Conservation (phyloP, 2,113 vertebrate species). For the Tapirus terrestris region DNA sequence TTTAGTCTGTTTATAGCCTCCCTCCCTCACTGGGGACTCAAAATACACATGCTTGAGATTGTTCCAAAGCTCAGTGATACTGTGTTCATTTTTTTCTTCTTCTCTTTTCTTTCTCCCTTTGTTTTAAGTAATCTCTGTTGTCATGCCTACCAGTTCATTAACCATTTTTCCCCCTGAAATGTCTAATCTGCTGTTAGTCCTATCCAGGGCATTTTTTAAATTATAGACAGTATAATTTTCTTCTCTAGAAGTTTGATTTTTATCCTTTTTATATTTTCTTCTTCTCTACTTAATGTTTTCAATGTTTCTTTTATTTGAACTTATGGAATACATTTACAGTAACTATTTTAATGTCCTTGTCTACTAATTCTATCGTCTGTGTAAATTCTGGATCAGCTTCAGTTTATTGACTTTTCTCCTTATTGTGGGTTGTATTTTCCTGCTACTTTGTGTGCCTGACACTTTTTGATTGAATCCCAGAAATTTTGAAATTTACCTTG, state of each 20-base stretch:
- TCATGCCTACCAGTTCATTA: neutral
- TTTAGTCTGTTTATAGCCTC: neutral
- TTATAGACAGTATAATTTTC: neutral
- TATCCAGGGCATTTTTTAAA: neutral
- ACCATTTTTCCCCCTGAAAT: neutral
- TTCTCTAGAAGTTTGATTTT: conserved; percentile 5
- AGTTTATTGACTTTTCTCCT: neutral
- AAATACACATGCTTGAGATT: neutral
- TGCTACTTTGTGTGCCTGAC: neutral
- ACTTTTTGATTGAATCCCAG: neutral
- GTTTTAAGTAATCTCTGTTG: neutral
- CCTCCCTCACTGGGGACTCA: neutral
- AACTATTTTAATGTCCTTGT: neutral
- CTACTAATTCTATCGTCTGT: neutral
- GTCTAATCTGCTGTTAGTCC: neutral
- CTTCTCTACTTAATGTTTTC: neutral
- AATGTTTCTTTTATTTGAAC: neutral
- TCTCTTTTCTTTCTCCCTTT: neutral
- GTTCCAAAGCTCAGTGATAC: neutral
- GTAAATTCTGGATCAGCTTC: neutral
- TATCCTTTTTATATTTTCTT: neutral
- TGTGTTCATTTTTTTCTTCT: neutral
- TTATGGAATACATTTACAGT: neutral
- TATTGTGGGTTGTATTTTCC: neutral
- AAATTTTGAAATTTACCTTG: neutral